Evolutionary conservation across 2,113 vertebrate genomes (phyloP).

Genomic region (Puma concolor): DNA sequence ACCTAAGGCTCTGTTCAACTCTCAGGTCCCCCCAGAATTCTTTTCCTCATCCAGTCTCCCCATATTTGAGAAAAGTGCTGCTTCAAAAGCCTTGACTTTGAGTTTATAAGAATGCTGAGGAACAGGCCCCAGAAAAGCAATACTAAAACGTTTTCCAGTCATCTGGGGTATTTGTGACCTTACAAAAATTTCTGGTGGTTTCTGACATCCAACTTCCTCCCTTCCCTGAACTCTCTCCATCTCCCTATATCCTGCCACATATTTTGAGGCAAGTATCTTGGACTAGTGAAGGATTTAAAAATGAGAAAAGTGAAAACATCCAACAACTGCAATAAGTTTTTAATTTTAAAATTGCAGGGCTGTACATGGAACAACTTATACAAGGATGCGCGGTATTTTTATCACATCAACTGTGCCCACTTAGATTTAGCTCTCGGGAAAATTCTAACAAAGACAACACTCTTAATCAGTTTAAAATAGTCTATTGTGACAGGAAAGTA

Average conservation of each 20-base stretch:
- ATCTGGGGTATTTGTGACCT: constrained; percentile 5
- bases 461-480: constrained; percentile 58
- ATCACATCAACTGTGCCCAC: not conserved
- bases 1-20: not conserved
- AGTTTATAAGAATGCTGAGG: not conserved
- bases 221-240: not conserved
- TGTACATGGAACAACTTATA: not conserved
- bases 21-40: not conserved
- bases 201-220: constrained; percentile 38
- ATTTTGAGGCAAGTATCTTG: not conserved
- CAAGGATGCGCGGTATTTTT: not conserved
- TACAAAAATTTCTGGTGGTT: constrained; percentile 51
- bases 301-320: not conserved
- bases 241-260: not conserved
- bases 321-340: not conserved
- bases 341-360: not conserved
- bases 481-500: constrained; percentile 61
- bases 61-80: not conserved
- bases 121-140: not conserved
- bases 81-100: not conserved
- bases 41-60: not conserved
- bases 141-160: not conserved
- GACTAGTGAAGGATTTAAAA: not conserved
- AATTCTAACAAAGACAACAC: constrained; percentile 52
- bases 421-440: constrained; percentile 43